Evolutionary conservation across 1,140 invertebrate genomes (phyloP), one percentile per base, ranked within the genome.

Genomic region (Ips typographus): DNA sequence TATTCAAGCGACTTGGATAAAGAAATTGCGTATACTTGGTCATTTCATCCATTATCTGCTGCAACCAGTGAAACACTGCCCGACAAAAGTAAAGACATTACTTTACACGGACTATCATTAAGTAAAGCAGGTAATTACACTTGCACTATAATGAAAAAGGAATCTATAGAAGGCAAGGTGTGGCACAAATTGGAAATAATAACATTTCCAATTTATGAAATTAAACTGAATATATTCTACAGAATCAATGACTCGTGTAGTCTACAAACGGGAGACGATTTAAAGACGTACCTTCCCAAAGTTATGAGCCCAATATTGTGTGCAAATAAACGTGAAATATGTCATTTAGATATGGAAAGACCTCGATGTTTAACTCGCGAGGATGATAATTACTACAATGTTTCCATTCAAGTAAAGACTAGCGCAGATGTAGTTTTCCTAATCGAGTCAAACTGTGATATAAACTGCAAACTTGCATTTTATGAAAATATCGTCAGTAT

Each of bases 91-190:
- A 65, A 73, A 37, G 52, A 58, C 40, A 62, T 78, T 22, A 71
- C 70, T n/a, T 72, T 78, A n/a, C 72, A 76, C 37, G 69, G 74
- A 51, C 63, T 74, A 1, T 70, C 71, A 47, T 52, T 73, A 6
- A 73, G 75, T 57, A 73, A 76, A 66, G 63, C 66, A 22, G 77
- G 77, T 4, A 78, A 77, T 52, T 78, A 78, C 51, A 77, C 75
- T 5, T 78, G 77, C 49, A 62, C 70, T 3, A 68, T 70, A 58
- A 47, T 44, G 2, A 71, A 57, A 1, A 68, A 61, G 36, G 70
- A 73, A 51, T 71, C 36, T 53, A 69, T 61, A 22, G 65, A 60
- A 37, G 52, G 36, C 2, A 7, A 53, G 43, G 43, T 49, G 38
- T 71, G 62, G 69, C 76, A 79, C 43, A 67, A 76, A 61, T 8